Conservation (phyloP, 2,888 invertebrate genomes). For the Dermolepida albohirtum region DNA sequence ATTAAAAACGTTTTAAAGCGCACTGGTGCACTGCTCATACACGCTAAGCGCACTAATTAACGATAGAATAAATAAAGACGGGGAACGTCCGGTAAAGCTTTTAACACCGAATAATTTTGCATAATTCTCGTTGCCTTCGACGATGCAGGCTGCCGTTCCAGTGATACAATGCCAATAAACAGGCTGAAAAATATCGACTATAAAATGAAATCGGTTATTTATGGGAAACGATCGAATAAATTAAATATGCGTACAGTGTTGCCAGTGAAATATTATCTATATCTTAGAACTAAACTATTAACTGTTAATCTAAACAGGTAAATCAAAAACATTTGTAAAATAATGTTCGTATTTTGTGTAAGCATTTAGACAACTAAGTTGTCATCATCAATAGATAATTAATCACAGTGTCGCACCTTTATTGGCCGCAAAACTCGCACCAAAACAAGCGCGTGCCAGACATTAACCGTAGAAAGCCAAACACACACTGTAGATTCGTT, state of each 20-base stretch:
- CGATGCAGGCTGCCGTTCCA: conserved; percentile 32
- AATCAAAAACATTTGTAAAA: no score
- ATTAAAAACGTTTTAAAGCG: conserved; percentile 45
- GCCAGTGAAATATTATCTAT: no score
- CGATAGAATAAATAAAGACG: conserved; percentile 47
- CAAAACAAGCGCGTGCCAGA: no score
- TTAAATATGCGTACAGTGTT: conserved; percentile 16
- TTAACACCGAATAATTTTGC: conserved; percentile 50
- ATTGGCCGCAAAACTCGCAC: no score
- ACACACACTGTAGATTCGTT: no score
- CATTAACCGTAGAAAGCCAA: no score
- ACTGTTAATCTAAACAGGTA: no score
- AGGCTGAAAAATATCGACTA: conserved; percentile 43
- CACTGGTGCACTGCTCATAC: conserved; percentile 23
- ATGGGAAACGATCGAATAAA: conserved; percentile 22
- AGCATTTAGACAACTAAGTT: no score
- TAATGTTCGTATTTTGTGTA: no score
- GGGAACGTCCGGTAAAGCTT: conserved; percentile 46
- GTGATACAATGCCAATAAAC: conserved; percentile 43
- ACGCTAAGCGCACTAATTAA: conserved; percentile 47
- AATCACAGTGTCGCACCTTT: no score
- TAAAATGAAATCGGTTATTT: conserved; percentile 35
- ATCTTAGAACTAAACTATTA: no score
- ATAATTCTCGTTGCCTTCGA: conserved; percentile 41
- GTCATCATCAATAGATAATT: no score